Evolutionary conservation across 2,888 invertebrate species (phyloP).

Genomic region (Acrocyrtus sp.): DNA sequence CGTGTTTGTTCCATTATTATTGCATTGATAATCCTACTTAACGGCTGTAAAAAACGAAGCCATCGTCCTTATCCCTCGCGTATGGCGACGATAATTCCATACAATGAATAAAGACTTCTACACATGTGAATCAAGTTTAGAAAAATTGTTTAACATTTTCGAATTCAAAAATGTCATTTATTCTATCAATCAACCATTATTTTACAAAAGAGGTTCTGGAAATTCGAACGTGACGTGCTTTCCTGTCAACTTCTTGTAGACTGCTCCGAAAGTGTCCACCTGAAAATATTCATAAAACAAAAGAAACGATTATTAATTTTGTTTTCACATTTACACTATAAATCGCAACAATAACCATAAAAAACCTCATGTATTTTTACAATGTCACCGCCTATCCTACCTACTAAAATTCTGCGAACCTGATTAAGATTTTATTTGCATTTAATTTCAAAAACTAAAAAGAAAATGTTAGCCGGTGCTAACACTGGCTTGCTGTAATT

Average conservation of each 20-base stretch:
- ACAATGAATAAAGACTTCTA: neutral
- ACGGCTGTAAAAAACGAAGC: no score
- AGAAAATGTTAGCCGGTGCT: constrained; percentile 49
- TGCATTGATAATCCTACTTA: no score
- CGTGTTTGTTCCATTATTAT: no score
- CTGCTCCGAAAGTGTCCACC: constrained; percentile 97
- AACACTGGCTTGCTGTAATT: constrained; percentile 43
- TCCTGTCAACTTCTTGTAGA: constrained; percentile 99
- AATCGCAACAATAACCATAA: constrained; percentile 5
- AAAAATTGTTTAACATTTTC: constrained; percentile 14
- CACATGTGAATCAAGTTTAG: constrained; percentile 1
- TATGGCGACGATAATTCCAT: no score
- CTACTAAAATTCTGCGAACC: no score
- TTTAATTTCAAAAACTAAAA: neutral
- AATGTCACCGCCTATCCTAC: neutral
- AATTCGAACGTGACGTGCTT: constrained; percentile 99
- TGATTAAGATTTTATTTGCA: no score
- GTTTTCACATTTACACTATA: constrained; percentile 18
- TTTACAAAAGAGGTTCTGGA: constrained; percentile 96
- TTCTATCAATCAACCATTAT: constrained; percentile 30
- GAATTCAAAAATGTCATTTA: constrained; percentile 44
- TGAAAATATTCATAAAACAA: constrained; percentile 73
- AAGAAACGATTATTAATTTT: constrained; percentile 26
- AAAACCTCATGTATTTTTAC: no score
- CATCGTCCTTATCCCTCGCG: no score